Evolutionary conservation across 2,888 invertebrate species (phyloP).

Genomic region (Laspeyria flexula): DNA sequence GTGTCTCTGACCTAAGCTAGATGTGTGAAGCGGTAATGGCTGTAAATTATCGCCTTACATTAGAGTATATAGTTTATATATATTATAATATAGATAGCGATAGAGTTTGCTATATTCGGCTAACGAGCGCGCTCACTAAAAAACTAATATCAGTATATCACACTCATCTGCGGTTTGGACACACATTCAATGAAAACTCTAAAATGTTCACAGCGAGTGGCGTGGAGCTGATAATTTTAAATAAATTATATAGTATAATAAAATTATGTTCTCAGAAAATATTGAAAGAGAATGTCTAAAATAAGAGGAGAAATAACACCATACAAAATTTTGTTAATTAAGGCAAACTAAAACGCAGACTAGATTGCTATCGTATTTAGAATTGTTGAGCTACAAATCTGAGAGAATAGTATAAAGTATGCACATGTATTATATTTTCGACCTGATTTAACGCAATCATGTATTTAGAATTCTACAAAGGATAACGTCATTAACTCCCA

Average conservation of each 20-base stretch:
- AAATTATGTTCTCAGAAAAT: too few relatives aligned
- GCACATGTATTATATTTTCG: too few relatives aligned
- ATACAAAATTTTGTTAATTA: too few relatives aligned
- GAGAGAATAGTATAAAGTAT: too few relatives aligned
- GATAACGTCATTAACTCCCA: too few relatives aligned
- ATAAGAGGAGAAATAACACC: too few relatives aligned
- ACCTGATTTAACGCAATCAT: too few relatives aligned
- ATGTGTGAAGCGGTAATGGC: slow-evolving; percentile 46
- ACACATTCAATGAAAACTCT: slow-evolving; percentile 70
- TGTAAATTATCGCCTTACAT: slow-evolving; percentile 69
- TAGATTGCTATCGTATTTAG: too few relatives aligned
- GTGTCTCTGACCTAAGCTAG: slow-evolving; percentile 4
- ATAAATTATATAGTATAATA: not conserved
- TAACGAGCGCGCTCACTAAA: slow-evolving; percentile 75
- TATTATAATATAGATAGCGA: slow-evolving; percentile 19
- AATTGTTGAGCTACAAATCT: too few relatives aligned
- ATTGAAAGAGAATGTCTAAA: too few relatives aligned
- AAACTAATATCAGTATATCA: slow-evolving; percentile 82
- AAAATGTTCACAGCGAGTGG: slow-evolving; percentile 55
- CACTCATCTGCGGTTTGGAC: slow-evolving; percentile 75
- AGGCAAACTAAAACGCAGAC: too few relatives aligned
- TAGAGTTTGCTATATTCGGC: slow-evolving; percentile 66
- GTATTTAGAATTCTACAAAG: too few relatives aligned
- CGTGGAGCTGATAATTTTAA: slow-evolving; percentile 57
- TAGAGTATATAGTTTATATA: slow-evolving; percentile 55